These are phyloP conservation scores for Sparidentex hasta DNA, from an alignment of 2,797 vertebrate species.

Conservation along the genomic window DNA sequence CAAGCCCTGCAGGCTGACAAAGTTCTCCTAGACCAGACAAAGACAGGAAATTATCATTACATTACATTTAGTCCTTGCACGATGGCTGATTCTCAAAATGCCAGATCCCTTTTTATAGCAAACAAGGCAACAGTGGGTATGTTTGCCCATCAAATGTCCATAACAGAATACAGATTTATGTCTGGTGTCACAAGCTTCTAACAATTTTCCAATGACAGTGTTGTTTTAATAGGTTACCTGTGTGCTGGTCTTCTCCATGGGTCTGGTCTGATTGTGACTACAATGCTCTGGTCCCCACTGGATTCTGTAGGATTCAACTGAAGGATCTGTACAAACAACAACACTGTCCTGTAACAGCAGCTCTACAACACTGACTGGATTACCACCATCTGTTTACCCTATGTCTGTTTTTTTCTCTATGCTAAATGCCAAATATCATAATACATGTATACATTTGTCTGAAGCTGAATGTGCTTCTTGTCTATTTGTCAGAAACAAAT, in stretches of 20 bases:
- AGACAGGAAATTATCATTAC: background rate
- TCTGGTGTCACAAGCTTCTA: no score
- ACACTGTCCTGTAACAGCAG: background rate
- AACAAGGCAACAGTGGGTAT: no score
- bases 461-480: background rate
- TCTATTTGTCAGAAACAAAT: background rate
- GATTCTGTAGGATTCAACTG: conserved; percentile 86
- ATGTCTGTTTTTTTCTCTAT: no score
- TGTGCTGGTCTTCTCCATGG: conserved; percentile 83
- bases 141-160: no score
- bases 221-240: conserved; percentile 77
- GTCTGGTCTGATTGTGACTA: conserved; percentile 84
- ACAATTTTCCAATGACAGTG: background rate
- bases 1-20: conserved; percentile 88
- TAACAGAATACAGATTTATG: no score
- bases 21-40: conserved; percentile 85
- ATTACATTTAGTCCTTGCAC: background rate
- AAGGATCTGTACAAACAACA: conserved; percentile 75
- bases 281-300: conserved; percentile 91
- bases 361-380: no score
- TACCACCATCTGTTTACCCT: no score
- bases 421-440: background rate
- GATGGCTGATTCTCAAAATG: background rate
- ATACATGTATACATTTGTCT: background rate
- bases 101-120: no score